These are phyloP conservation scores for Epizoanthus illoricatus DNA, from an alignment of 92 coral and sea anemone species.

Conservation along the genomic window DNA sequence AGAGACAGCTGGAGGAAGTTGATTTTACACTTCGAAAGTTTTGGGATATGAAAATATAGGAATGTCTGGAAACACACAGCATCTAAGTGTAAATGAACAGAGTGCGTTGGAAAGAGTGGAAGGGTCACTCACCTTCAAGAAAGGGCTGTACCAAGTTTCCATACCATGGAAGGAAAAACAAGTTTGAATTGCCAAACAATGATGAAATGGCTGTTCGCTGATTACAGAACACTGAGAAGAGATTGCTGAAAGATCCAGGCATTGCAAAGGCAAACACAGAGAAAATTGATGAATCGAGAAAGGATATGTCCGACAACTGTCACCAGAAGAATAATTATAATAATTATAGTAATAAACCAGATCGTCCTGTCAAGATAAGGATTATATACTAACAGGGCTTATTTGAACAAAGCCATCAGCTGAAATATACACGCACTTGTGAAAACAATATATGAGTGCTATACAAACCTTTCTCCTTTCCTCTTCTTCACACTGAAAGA, in stretches of 20 bases:
- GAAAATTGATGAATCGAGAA: neutral
- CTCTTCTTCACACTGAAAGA: too few species aligned
- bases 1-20: too few species aligned
- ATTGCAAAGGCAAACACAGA: neutral
- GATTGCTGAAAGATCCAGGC: neutral
- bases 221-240: neutral
- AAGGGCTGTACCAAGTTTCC: constrained; percentile 53
- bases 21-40: constrained; percentile 38
- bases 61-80: constrained; percentile 5
- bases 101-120: constrained; percentile 36
- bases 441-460: too few species aligned
- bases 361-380: too few species aligned
- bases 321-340: neutral
- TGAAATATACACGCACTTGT: too few species aligned
- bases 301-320: neutral
- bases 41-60: constrained; percentile 62
- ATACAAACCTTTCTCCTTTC: too few species aligned
- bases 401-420: too few species aligned
- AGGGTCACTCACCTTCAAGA: constrained; percentile 40
- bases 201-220: neutral
- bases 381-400: too few species aligned
- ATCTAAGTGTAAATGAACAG: constrained; percentile 37
- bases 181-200: neutral
- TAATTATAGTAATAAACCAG: too few species aligned
- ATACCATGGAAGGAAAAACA: constrained; percentile 56